Conservation (phyloP, 2,888 invertebrate species). For the Pyralis farinalis region DNA sequence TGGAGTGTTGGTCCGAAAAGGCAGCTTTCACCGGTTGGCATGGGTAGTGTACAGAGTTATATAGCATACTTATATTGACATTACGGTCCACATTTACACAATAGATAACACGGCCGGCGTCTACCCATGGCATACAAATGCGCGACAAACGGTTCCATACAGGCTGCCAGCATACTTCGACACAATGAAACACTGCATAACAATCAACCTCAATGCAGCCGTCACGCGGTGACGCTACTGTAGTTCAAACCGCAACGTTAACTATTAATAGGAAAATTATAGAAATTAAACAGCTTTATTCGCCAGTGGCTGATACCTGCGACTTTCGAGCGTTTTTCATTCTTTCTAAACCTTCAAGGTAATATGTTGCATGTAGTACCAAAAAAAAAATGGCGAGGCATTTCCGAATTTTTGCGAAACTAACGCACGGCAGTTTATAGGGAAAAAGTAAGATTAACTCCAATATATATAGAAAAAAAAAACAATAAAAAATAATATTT, state of each 20-base stretch:
- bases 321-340: no score
- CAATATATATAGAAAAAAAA: no score
- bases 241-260: background rate
- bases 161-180: slow-evolving; percentile 40
- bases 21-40: slow-evolving; percentile 6
- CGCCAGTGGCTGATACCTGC: no score
- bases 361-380: no score
- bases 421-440: no score
- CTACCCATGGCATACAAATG: slow-evolving; percentile 55
- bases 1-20: slow-evolving; percentile 2
- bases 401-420: no score
- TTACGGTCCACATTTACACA: slow-evolving; percentile 57
- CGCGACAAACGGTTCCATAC: slow-evolving; percentile 42
- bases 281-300: background rate
- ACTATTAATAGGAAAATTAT: background rate
- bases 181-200: slow-evolving; percentile 32
- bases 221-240: slow-evolving; percentile 6
- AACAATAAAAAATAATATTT: no score
- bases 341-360: no score
- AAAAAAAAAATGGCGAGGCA: no score
- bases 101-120: slow-evolving; percentile 47
- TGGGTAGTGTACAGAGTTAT: slow-evolving; percentile 2
- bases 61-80: slow-evolving; percentile 26
- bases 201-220: slow-evolving; percentile 20
- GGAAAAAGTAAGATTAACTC: no score